A percentile compares a stretch with the other conserved stretches of the same genome.
Evolutionary conservation across 2,113 vertebrate genomes (phyloP).

Genomic region (Proteles cristata): DNA sequence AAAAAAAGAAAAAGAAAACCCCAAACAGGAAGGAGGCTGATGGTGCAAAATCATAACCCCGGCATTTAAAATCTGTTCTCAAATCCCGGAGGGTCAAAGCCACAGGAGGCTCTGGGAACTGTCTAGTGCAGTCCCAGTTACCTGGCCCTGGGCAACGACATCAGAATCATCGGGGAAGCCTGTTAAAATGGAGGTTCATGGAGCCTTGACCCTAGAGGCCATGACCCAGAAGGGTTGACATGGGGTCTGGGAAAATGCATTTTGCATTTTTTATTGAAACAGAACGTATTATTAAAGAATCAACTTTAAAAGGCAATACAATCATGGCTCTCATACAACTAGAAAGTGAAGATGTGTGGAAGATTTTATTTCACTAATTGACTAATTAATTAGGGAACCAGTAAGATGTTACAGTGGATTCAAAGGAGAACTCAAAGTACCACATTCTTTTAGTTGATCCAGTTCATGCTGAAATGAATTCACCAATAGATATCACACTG

Average conservation of each 20-base stretch:
- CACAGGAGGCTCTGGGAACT: neutral
- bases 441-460: neutral
- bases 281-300: neutral
- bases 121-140: neutral
- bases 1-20: too few relatives aligned
- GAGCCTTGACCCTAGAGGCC: neutral
- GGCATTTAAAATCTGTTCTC: neutral
- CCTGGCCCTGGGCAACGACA: neutral
- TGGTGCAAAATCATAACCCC: neutral
- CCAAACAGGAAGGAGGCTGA: constrained; percentile 15
- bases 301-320: neutral
- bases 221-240: neutral
- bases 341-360: neutral
- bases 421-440: neutral
- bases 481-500: neutral
- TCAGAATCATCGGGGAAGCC: neutral
- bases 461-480: neutral
- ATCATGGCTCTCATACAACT: neutral
- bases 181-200: neutral
- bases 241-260: neutral
- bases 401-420: neutral
- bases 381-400: neutral
- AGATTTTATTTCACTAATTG: neutral
- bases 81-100: neutral
- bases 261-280: neutral